Evolutionary conservation across 2,888 invertebrate genomes (phyloP).

Genomic region (Dasypolia templi): DNA sequence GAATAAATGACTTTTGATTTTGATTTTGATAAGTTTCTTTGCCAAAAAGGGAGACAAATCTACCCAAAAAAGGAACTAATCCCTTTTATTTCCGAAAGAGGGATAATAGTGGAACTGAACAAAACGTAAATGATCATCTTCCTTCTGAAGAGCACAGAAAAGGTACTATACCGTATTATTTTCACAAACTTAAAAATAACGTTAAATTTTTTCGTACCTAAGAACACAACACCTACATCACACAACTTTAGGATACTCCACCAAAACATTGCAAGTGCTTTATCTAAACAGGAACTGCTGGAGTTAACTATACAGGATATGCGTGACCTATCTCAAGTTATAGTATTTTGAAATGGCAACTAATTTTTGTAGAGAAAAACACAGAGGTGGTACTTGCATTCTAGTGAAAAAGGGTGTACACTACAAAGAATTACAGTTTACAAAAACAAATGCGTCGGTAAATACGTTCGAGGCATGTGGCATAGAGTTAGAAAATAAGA

Average conservation of each 20-base stretch:
- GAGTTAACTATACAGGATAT: neutral
- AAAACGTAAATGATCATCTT: neutral
- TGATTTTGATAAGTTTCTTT: too few species aligned
- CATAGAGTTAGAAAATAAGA: neutral
- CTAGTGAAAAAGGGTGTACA: neutral
- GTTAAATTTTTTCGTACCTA: conserved; percentile 2
- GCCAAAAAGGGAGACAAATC: too few species aligned
- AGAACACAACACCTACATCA: too few species aligned
- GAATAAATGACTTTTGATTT: too few species aligned
- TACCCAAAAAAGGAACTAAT: too few species aligned
- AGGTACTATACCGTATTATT: too few species aligned
- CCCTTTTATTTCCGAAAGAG: too few species aligned
- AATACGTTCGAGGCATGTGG: neutral
- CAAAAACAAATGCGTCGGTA: neutral
- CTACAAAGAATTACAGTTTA: neutral
- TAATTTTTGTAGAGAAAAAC: conserved; percentile 5
- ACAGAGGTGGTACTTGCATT: neutral
- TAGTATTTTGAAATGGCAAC: conserved; percentile 7
- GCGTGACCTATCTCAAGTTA: neutral
- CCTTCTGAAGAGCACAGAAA: neutral
- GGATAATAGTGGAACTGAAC: too few species aligned
- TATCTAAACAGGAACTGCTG: neutral
- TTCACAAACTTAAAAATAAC: neutral
- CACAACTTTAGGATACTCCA: too few species aligned
- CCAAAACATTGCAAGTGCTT: neutral